Evolutionary conservation across 2,113 vertebrate species (phyloP).

Genomic region (Origma solitaria): DNA sequence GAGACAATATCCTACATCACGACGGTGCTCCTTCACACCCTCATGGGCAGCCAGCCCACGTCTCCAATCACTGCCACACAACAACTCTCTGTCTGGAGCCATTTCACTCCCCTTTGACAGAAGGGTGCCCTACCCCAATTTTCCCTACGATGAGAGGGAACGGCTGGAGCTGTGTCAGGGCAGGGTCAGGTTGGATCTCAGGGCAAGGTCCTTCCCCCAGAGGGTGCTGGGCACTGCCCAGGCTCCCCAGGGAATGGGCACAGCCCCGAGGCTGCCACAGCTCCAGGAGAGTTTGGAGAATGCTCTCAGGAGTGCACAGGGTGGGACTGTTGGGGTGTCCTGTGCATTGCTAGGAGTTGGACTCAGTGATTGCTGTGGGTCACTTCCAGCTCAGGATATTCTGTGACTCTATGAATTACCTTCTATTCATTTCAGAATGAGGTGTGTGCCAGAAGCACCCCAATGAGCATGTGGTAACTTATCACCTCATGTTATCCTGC

Average conservation of each 20-base stretch:
- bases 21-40: not conserved
- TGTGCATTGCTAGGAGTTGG: not conserved
- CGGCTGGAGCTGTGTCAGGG: not conserved
- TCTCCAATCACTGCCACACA: not conserved
- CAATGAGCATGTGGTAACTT: rapidly evolving
- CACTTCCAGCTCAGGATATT: not conserved
- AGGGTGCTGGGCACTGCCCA: not conserved
- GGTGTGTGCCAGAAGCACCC: not conserved
- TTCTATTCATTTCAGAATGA: not conserved
- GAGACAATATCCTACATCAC: not conserved
- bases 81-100: not conserved
- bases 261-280: not conserved
- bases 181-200: not conserved
- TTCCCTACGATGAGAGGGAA: not conserved
- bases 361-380: not conserved
- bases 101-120: not conserved
- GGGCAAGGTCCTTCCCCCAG: not conserved
- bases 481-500: not conserved
- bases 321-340: not conserved
- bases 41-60: rapidly evolving
- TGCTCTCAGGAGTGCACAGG: rapidly evolving
- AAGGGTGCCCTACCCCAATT: too few species aligned
- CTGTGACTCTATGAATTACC: not conserved
- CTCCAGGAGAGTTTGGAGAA: not conserved
- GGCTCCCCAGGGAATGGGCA: not conserved